These are phyloP conservation scores for Takifugu bimaculatus DNA, from an alignment of 2,113 vertebrate genomes.

Conservation along the genomic window DNA sequence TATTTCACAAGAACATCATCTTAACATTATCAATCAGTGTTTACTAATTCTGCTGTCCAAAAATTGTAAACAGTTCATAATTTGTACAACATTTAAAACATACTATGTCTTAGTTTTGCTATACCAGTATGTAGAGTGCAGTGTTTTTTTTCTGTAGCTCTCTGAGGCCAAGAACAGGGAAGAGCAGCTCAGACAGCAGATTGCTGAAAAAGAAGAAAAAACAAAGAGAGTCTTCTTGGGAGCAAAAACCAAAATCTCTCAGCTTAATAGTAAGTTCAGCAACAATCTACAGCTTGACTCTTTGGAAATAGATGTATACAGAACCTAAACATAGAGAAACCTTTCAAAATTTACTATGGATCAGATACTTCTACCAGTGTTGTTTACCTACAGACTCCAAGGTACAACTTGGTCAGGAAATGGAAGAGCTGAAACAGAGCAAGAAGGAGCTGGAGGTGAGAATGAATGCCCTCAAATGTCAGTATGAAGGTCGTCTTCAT, in stretches of 20 bases:
- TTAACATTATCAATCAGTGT: too few relatives aligned
- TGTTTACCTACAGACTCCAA: conserved; percentile 76
- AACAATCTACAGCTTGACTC: background rate
- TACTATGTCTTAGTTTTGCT: background rate
- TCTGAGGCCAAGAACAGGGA: conserved; percentile 83
- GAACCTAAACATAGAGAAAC: background rate
- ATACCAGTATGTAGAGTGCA: background rate
- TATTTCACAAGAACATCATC: too few relatives aligned
- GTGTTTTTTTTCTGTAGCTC: conserved; percentile 52
- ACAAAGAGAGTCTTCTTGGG: conserved; percentile 88
- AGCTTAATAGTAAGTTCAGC: conserved; percentile 81
- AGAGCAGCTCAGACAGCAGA: conserved; percentile 88
- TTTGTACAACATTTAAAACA: background rate
- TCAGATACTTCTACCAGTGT: background rate
- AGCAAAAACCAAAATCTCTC: conserved; percentile 90
- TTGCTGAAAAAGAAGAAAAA: conserved; percentile 94
- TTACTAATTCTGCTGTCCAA: background rate
- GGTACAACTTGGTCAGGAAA: conserved; percentile 85
- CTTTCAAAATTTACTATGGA: background rate
- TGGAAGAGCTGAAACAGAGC: conserved; percentile 87
- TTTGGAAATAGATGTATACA: background rate
- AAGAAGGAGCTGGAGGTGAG: conserved; percentile 90
- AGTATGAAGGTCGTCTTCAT: conserved; percentile 88
- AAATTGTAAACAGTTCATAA: background rate
- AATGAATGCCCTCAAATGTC: conserved; percentile 86